Base-by-base conservation (phyloP, 2,888 invertebrate species). In the Parapristionchus giblindavisi region DNA sequence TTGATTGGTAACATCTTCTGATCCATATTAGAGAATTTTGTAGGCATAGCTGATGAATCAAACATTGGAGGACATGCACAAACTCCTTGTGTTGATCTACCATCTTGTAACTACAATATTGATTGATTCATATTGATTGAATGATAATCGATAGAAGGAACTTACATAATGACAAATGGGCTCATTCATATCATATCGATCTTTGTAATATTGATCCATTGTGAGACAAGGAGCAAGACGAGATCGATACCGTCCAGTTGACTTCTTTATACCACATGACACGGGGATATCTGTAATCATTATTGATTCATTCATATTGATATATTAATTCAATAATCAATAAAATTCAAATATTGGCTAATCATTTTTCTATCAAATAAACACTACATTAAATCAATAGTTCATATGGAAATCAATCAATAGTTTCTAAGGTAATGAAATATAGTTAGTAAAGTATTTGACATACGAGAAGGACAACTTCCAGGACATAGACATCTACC, bases 11-110 rank as follows among this genome's bases (percentile, higher is more conserved):
- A 78, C 34, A 84, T 75, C 8, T 80, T 77, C 48, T 83, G 82
- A 56, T 84, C 81, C 17, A 80, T 77, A 77, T 38, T 85, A n/a
- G 83, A 32, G 75, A 77, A 71, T 78, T 76, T 34, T 21, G 38
- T 76, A 51, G 38, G 80, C 66, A n/a, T 76, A 68, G 48, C 81
- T 75, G 61, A 76, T 76, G 63, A 78, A 34, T 86, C 85, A 78
- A 85, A 87, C 75, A 82, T 82, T 21, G 87, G 87, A 14, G 87
- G 87, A 76, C 87, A 87, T 27, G 85, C 79, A 75, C 87, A 87
- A 63, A 79, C 77, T 40, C 76, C 79, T 43, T 43, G 43, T 43
- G 43, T 43, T 43, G 43, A 43, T 43, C 43, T 43, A 43, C 43
- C 43, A 17, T 43, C 8, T 43, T 43, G 17, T 43, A 8, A 8